A percentile compares a stretch with the other conserved stretches of the same genome.
Evolutionary conservation across 2,113 vertebrate species (phyloP).

Genomic region (Cariama cristata): DNA sequence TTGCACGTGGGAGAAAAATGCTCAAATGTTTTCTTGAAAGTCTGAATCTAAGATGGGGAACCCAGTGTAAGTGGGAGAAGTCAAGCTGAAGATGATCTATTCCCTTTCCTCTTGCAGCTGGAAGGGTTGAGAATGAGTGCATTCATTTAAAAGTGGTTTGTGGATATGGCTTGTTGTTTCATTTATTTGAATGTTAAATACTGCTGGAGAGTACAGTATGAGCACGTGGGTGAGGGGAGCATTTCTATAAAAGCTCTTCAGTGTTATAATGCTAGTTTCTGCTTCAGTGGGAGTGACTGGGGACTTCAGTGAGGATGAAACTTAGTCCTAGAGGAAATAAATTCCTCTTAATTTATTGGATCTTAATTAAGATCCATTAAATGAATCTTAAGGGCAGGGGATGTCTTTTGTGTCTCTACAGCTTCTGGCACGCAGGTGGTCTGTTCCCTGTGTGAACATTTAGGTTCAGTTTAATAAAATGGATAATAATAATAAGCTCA

Average conservation of each 20-base stretch:
- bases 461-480: background rate
- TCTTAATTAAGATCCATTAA: background rate
- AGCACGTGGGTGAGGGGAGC: background rate
- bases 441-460: background rate
- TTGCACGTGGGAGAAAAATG: slow-evolving; percentile 48
- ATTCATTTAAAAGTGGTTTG: background rate
- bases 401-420: background rate
- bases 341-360: background rate
- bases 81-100: background rate
- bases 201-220: background rate
- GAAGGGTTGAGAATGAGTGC: background rate
- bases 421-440: background rate
- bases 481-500: background rate
- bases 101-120: background rate
- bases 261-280: background rate
- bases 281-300: background rate
- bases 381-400: background rate
- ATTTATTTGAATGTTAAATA: background rate
- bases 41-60: slow-evolving; percentile 13
- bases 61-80: background rate
- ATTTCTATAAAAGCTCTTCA: background rate
- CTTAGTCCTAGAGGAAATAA: background rate
- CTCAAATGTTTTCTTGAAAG: slow-evolving; percentile 4
- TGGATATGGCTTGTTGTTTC: background rate
- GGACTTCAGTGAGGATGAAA: background rate